Conservation (phyloP, 2,797 vertebrate species). For the Coreius guichenoti region DNA sequence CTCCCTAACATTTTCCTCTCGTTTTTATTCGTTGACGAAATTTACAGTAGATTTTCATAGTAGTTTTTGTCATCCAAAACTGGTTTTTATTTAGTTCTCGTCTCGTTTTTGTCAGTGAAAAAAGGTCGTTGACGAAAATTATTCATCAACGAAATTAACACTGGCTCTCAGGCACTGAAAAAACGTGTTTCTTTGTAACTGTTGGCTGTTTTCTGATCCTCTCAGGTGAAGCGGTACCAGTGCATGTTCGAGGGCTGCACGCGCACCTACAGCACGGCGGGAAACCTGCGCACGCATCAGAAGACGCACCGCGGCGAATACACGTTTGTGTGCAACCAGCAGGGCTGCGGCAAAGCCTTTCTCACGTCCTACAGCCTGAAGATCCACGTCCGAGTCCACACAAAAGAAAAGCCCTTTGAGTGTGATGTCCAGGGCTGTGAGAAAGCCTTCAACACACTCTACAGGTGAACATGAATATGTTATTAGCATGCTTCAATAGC, state of each 20-base stretch:
- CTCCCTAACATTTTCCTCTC: no score
- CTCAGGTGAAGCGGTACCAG: conserved; percentile 97
- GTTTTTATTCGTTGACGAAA: no score
- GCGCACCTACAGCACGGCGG: conserved; percentile 96
- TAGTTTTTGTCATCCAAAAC: no score
- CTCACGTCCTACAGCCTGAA: conserved; percentile 99
- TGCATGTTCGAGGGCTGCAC: conserved; percentile 98
- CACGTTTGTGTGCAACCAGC: conserved; percentile 97
- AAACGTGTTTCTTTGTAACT: background rate
- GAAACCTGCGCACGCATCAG: conserved; percentile 97
- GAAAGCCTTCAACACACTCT: conserved; percentile 97
- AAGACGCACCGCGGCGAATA: conserved; percentile 98
- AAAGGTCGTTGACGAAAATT: no score
- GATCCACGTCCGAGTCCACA: conserved; percentile 98
- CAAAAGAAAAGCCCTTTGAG: conserved; percentile 99
- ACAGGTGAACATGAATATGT: conserved; percentile 78
- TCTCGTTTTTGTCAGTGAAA: no score
- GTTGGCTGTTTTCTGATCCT: background rate
- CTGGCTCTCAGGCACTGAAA: no score
- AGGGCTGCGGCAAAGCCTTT: conserved; percentile 98
- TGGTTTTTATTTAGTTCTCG: no score
- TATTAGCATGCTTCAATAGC: background rate
- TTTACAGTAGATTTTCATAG: no score
- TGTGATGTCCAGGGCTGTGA: conserved; percentile 98
- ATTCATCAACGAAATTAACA: no score